Base-by-base conservation (phyloP, 2,888 invertebrate genomes). In the Patella ulyssiponensis region DNA sequence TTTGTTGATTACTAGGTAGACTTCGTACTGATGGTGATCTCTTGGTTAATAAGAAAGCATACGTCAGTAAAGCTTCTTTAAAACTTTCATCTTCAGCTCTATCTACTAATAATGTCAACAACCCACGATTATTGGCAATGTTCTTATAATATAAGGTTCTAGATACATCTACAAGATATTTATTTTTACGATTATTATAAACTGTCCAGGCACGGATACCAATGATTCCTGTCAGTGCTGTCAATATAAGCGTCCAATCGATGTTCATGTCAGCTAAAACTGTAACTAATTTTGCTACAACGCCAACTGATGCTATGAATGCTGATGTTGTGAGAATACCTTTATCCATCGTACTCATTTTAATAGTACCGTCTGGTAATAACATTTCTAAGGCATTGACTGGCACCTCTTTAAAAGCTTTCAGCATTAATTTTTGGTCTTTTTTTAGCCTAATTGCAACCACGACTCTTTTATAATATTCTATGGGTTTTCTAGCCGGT, bases 351-450 rank as follows among this genome's bases (percentile, higher is more conserved):
- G 80, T 79, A 4, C 85, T 85, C 82, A 91, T 90, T 56, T 81
- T 77, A 17, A 91, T 84, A 79, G 85, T 86, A 3, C 91, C 91
- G 73, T 90, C 88, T 0, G 91, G 91, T 14, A 91, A 83, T 23
- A 91, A 78, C 87, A 89, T 89, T 79, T 90, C 90, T 58, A 91
- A 81, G 12, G 85, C 84, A 74, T 86, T 85, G 9, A 86, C 84
- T 4, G 90, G 91, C 33, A 91, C 86, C 80, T 91, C 91, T 82
- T 91, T 91, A 81, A 91, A 91, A 17, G 87, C 87, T 81, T 91
- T 91, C 69, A 91, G 81, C 72, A 88, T 83, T n/a, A 91, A 88
- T 82, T 90, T 90, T 74, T 88, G 87, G 76, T 91, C 90, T 64
- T 84, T 86, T 83, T 90, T 91, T 64, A 90, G 83, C 14, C 91